Base-by-base conservation (phyloP, 2,888 invertebrate species). In the Dromius quadrimaculatus region DNA sequence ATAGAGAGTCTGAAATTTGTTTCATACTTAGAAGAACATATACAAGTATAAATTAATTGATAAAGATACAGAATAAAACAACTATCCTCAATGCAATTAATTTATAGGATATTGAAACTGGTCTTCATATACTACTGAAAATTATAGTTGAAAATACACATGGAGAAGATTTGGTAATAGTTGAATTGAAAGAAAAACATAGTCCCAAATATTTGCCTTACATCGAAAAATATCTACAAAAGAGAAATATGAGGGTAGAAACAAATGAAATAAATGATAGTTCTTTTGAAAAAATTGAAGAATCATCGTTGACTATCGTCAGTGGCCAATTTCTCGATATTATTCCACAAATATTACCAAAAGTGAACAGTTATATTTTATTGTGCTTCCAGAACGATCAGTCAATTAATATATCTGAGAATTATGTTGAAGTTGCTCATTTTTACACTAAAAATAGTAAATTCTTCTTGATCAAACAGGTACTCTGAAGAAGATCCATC, bases 61-160 rank as follows among this genome's bases (percentile, higher is more conserved):
- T 8, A 2, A 8, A 38, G 2, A 38, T 8, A 17, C 11, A 3
- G 20, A 20, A 45, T 54, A 22, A 22, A 50, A 19, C n/a, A 22
- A 22, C 11, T 13, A n/a, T 9, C 13, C 11, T n/a, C 1, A 1
- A 50, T n/a, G 1, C 34, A 17, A 34, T 32, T 36, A 6, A 3
- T 3, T 61, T 61, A 8, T 20, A 61, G 59, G 3, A 61, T 61
- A 34, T 61, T 9, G 20, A 61, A 36, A 9, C 2, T 20, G 59
- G 19, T 8, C 2, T 62, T 9, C 20, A 22, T 23, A 20, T 41
- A 23, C 23, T 13, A 13, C 13, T 34, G 3, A 22, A 62, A 38
- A 41, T 62, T 22, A 19, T 62, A 11, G 15, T 3, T 9, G 62
- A 62, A 5, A 62, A 62, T 9, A 19, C 20, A 2, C 11, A 20